Evolutionary conservation across 2,797 vertebrate species (phyloP).

Genomic region (Bothrops alternatus): DNA sequence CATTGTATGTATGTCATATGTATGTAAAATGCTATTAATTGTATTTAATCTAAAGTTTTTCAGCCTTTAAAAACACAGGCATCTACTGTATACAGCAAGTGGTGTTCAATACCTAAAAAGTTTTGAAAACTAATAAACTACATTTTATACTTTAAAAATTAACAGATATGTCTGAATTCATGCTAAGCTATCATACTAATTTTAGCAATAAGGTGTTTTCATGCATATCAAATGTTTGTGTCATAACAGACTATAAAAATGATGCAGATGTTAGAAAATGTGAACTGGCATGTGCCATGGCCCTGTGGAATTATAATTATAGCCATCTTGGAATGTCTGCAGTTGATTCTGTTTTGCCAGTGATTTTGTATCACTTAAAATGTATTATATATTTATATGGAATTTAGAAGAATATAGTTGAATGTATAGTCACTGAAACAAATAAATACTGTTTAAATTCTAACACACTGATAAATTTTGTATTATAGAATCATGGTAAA

Average conservation of each 20-base stretch:
- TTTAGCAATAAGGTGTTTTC: not conserved
- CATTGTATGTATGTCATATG: too few species aligned
- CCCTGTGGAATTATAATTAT: not conserved
- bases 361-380: not conserved
- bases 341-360: not conserved
- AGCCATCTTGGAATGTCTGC: not conserved
- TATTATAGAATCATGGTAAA: not conserved
- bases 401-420: not conserved
- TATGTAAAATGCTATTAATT: not conserved
- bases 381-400: not conserved
- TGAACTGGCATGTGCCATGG: not conserved
- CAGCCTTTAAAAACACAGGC: not conserved
- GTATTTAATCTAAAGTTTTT: not conserved
- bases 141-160: constrained; percentile 1
- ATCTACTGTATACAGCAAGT: not conserved
- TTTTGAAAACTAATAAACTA: not conserved
- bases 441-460: not conserved
- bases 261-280: constrained; percentile 14
- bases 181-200: not conserved
- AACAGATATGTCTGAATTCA: not conserved
- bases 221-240: not conserved
- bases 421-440: not conserved
- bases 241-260: constrained; percentile 2
- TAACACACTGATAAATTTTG: not conserved
- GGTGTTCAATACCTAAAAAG: not conserved